These are phyloP conservation scores for Labia minor DNA, from an alignment of 2,888 invertebrate species.

Conservation along the genomic window DNA sequence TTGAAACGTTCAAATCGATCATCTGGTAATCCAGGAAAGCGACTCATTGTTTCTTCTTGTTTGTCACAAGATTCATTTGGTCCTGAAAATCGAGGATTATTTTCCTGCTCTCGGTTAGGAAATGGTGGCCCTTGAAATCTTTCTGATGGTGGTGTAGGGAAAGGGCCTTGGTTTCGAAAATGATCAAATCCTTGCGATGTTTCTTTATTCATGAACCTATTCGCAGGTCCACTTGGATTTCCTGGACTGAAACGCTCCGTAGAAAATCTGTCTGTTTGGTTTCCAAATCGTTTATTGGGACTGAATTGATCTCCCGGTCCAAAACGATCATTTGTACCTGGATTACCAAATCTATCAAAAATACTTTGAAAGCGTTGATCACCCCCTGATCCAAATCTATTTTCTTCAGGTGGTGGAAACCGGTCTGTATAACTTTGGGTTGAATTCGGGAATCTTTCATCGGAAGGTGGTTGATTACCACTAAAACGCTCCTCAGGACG, in stretches of 20 bases:
- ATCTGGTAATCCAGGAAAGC: background rate
- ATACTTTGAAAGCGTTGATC: background rate
- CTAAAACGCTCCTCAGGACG: background rate
- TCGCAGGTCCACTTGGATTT: constrained; percentile 20
- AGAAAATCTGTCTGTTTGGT: background rate
- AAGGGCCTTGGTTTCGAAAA: constrained; percentile 25
- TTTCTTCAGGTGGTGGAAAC: background rate
- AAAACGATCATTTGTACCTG: background rate
- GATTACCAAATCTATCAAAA: background rate
- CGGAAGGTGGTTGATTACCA: background rate
- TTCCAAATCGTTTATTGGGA: constrained; percentile 18
- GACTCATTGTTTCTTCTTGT: background rate
- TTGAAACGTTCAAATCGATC: background rate
- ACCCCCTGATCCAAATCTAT: background rate
- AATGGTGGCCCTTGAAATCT: constrained; percentile 6
- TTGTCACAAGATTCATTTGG: background rate
- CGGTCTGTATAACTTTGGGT: background rate
- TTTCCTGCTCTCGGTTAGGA: background rate
- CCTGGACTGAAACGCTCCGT: constrained; percentile 18
- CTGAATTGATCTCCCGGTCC: constrained; percentile 16
- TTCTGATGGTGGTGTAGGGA: background rate
- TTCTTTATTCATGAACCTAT: constrained; percentile 19
- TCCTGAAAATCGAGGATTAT: background rate
- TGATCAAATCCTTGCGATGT: constrained; percentile 24
- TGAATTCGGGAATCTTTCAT: too few relatives aligned